A percentile compares a stretch with the other conserved stretches of the same genome.
Evolutionary conservation across 2,888 invertebrate genomes (phyloP).

Genomic region (Dasypogon diadema): DNA sequence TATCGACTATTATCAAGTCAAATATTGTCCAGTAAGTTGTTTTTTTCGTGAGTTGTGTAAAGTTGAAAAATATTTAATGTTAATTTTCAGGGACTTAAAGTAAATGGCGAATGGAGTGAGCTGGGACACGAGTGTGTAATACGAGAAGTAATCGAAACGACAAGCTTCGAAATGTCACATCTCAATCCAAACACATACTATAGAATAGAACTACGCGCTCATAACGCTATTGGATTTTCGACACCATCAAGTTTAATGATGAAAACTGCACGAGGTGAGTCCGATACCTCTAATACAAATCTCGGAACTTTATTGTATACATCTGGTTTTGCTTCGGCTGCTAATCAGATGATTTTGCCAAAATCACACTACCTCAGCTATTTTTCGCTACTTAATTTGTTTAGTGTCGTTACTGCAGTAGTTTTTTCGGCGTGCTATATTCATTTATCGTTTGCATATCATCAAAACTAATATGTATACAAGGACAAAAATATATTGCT

Average conservation of each 20-base stretch:
- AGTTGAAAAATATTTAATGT: too few species aligned
- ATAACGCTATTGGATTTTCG: constrained; percentile 87
- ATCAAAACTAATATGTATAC: constrained; percentile 10
- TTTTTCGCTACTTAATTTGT: constrained; percentile 59
- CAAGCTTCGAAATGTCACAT: constrained; percentile 77
- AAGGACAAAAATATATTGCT: neutral
- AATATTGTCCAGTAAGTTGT: constrained; percentile 80
- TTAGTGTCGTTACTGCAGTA: constrained; percentile 62
- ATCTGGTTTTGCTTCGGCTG: constrained; percentile 67
- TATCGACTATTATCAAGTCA: constrained; percentile 84
- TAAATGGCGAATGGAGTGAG: constrained; percentile 76
- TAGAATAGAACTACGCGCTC: constrained; percentile 85
- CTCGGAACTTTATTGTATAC: constrained; percentile 68
- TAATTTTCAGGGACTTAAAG: constrained; percentile 73
- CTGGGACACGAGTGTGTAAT: constrained; percentile 71
- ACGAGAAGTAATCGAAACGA: constrained; percentile 74
- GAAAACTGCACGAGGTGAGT: constrained; percentile 91
- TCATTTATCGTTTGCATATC: constrained; percentile 45
- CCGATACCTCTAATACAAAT: constrained; percentile 67
- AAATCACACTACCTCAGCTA: constrained; percentile 48
- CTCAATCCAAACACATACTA: constrained; percentile 85
- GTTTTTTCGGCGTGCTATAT: constrained; percentile 45
- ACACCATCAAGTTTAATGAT: constrained; percentile 81
- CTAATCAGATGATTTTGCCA: constrained; percentile 56
- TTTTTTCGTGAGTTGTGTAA: too few species aligned